Base-by-base conservation (phyloP, 2,888 invertebrate genomes). In the Cryptocheilus praepositus region DNA sequence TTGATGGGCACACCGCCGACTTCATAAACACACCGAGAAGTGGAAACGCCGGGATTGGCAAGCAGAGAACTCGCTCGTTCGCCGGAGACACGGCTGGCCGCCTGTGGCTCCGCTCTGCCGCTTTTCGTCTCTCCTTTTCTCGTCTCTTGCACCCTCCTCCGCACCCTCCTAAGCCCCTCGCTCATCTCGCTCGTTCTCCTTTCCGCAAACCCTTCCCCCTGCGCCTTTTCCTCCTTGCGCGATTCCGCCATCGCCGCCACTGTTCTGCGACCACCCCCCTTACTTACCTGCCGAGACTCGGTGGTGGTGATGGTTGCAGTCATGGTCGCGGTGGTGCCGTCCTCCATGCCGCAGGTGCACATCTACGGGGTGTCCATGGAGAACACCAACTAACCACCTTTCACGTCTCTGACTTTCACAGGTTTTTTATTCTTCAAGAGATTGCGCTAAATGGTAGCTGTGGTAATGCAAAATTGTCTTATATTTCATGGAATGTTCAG, bases 51-150 rank as follows among this genome's bases (percentile, higher is more conserved):
- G 52, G 71, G 70, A 73, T 70, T 71, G 77, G 70, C 67, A 66
- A 49, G 59, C 28, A 59, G 59, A 51, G 19, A 69, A 64, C 80
- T 74, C 75, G 73, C 73, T 77, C 80, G 83, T 77, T 77, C 71
- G 77, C 86, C 82, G 86, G 86, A 86, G 82, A 86, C 83, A 86
- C 83, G 86, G 85, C 83, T 85, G 79, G 86, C 82, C 83, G 86
- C 82, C 71, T 78, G 81, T 75, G 81, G 85, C 80, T 86, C 76
- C 85, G 86, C 86, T 86, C 86, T 86, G 83, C 81, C 85, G 86
- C 84, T 81, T 85, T 82, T 79, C 80, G 69, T 73, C 76, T 73
- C 72, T 76, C 75, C 75, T 71, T 49, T 45, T 45, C 16, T 45
- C 45, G 15, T 45, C 45, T 16, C 15, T n/a, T 16, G 2, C 45